Evolutionary conservation across 2,888 invertebrate genomes (phyloP).

Genomic region (Acrobasis repandana): DNA sequence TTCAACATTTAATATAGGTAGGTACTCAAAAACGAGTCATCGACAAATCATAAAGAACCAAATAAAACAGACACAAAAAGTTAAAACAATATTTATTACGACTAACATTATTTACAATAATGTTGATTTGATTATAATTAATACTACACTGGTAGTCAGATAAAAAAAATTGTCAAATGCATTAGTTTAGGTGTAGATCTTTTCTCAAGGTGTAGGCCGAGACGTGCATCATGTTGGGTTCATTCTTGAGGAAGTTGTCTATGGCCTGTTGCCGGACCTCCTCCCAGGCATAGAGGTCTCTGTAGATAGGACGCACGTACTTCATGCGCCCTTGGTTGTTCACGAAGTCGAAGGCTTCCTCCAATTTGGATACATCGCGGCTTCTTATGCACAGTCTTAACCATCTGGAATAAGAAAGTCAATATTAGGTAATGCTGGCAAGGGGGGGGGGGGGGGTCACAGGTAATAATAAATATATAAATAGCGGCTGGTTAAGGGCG

Average conservation of each 20-base stretch:
- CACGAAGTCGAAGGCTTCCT: slow-evolving; percentile 88
- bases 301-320: slow-evolving; percentile 93
- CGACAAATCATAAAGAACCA: too few relatives aligned
- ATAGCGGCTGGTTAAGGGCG: too few relatives aligned
- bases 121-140: slow-evolving; percentile 10
- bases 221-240: slow-evolving; percentile 92
- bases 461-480: too few relatives aligned
- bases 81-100: not conserved
- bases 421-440: not conserved
- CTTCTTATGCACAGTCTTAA: slow-evolving; percentile 90
- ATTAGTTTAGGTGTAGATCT: slow-evolving; percentile 15
- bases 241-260: slow-evolving; percentile 87
- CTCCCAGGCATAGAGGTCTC: slow-evolving; percentile 92
- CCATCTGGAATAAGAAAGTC: slow-evolving; percentile 84
- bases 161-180: not conserved
- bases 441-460: too few relatives aligned
- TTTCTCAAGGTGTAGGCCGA: slow-evolving; percentile 86
- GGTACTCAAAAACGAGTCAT: too few relatives aligned
- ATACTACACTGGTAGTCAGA: not conserved
- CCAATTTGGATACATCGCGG: slow-evolving; percentile 85
- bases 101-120: slow-evolving; percentile 20
- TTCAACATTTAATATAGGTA: too few relatives aligned
- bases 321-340: slow-evolving; percentile 95
- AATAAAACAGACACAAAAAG: not conserved
- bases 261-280: slow-evolving; percentile 86